phyloP scores from a whole-genome alignment of 2,888 invertebrate species.

The Ceriagrion tenellum region DNA sequence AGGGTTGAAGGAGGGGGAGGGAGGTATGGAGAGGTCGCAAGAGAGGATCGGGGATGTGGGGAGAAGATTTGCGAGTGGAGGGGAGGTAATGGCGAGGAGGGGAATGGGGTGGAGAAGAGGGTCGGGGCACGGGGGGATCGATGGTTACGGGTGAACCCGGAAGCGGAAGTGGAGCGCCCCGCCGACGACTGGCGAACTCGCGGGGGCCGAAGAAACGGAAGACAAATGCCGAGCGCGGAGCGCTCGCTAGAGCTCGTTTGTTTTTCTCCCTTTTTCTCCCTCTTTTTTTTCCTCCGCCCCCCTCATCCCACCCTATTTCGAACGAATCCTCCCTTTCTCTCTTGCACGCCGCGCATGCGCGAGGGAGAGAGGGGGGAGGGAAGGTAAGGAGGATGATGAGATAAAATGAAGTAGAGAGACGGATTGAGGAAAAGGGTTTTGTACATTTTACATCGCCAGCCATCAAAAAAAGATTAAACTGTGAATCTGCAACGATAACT shows the following conservation, averaged over 20 bases:
- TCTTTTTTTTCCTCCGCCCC: background rate
- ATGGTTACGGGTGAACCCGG: conserved; percentile 60
- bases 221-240: conserved; percentile 40
- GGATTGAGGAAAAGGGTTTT: background rate
- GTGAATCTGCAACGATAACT: too few species aligned
- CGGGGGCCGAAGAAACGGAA: conserved; percentile 58
- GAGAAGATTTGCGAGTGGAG: background rate
- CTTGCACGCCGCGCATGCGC: background rate
- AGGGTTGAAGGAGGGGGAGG: background rate
- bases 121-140: conserved; percentile 19
- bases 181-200: conserved; percentile 36
- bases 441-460: background rate
- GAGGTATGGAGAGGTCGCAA: background rate
- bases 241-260: background rate
- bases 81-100: background rate
- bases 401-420: background rate
- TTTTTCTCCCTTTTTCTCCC: background rate
- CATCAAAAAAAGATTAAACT: too few species aligned
- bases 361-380: background rate
- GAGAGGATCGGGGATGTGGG: background rate
- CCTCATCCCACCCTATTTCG: background rate
- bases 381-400: background rate
- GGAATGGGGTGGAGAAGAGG: background rate
- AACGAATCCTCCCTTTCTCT: background rate
- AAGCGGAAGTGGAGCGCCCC: conserved; percentile 51